Base-by-base conservation (phyloP, 2,888 invertebrate genomes). In the Pyrrhosoma nymphula region DNA sequence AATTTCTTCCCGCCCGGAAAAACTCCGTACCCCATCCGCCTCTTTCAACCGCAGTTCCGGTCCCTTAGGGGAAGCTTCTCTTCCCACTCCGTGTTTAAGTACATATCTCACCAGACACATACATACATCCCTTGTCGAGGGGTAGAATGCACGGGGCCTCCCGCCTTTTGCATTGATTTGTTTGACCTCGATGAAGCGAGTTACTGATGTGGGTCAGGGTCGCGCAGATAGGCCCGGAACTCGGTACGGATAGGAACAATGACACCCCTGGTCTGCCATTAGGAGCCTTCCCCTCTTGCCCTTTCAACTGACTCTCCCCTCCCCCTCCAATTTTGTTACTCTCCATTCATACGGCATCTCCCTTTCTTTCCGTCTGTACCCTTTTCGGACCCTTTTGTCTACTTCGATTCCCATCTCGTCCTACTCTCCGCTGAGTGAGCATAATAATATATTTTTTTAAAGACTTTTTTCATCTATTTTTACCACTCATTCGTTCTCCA, bases 181-280 rank as follows among this genome's bases (percentile, higher is more conserved):
- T 82, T 82, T 82, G 82, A 82, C 82, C 82, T 35, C 82, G 26
- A 82, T 82, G 82, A n/a, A 35, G 30, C 82, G 82, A 30, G 30
- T 35, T n/a, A 0, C 82, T 35, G 82, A 82, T 82, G 35, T 82
- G 82, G 82, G 82, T 82, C 82, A 82, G 30, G 82, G 82, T 35
- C 82, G 82, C n/a, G 35, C 30, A 35, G 23, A 60, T 60, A 60
- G 35, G 82, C 35, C 16, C 30, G 30, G 82, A 30, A 82, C 30
- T 35, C 3, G 14, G 82, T 14, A 82, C 82, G 35, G 82, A 82
- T 82, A 6, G 12, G 82, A 82, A 82, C 82, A 82, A 82, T 82
- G 82, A 82, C 82, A 35, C 82, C 82, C 35, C 82, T n/a, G n/a
- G 35, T 82, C 82, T 82, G 30, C 82, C 82, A 82, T 82, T 82